Base-by-base conservation (phyloP, 2,888 invertebrate species). In the Carabus problematicus region DNA sequence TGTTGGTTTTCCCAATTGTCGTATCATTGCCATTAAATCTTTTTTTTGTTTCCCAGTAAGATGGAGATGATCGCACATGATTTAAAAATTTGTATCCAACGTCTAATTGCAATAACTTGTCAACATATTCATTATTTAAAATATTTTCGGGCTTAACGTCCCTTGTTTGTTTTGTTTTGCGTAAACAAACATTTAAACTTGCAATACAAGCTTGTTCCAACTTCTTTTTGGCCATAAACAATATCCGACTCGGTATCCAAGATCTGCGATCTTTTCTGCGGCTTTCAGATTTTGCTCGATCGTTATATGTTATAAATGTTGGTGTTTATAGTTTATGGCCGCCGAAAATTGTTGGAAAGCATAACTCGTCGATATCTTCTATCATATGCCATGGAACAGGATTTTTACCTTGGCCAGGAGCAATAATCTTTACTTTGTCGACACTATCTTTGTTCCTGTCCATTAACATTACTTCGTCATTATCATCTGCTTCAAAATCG, bases 391-490 rank as follows among this genome's bases (percentile, higher is more conserved):
- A 72, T 2, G 75, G 71, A 1, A 77, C 60, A 4, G 76, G 76
- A 19, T 45, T 52, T 63, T 75, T 72, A 8, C 70, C 70, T 72
- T 77, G 75, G 1, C 75, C 76, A 7, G 76, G 76, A 4, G 77
- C 76, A 43, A 76, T 74, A 8, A 73, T 62, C 39, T 71, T 18
- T 19, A 71, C 64, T 59, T 59, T 47, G 42, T 60, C 42, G 3
- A 56, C 62, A 14, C 61, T 29, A 19, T 71, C 60, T 54, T 71
- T 61, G 70, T 74, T 73, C 63, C 70, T 72, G 70, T 74, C 69
- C 7, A 74, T 52, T 19, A 74, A 19, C 43, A 75, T 49, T 12
- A 75, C 73, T 70, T 75, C 72, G 41, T 73, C 73, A 64, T 29
- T 29, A 70, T 58, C 76, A 60, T 8, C 70, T 66, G 14, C 74